These are phyloP conservation scores for Euplexia lucipara DNA, from an alignment of 2,888 invertebrate species.

Conservation along the genomic window DNA sequence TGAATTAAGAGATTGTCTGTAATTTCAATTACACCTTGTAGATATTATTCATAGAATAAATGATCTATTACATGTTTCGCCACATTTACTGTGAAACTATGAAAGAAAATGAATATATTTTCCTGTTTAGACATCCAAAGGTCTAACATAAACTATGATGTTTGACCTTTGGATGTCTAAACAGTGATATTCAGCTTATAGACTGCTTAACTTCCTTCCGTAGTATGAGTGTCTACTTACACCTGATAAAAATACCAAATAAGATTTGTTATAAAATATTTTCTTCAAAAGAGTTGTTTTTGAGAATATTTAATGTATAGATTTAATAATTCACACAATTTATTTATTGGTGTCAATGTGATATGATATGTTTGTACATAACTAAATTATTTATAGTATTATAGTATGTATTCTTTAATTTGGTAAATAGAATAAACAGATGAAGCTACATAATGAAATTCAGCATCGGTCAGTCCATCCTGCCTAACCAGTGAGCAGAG, in stretches of 20 bases:
- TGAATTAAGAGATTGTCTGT: too few relatives aligned
- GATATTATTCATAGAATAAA: background rate
- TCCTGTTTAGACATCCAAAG: conserved; percentile 2
- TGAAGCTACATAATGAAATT: too few relatives aligned
- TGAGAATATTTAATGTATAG: too few relatives aligned
- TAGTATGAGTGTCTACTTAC: too few relatives aligned
- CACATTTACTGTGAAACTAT: conserved; percentile 1
- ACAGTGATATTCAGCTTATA: too few relatives aligned
- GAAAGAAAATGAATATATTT: conserved; percentile 2
- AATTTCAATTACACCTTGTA: too few relatives aligned
- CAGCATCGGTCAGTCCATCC: too few relatives aligned
- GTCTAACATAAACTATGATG: background rate
- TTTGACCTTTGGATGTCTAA: too few relatives aligned
- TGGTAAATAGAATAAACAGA: too few relatives aligned
- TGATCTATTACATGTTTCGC: background rate
- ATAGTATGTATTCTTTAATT: background rate
- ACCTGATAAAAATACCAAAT: conserved; percentile 22
- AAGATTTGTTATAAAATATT: background rate
- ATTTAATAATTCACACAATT: conserved; percentile 2
- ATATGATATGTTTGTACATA: conserved; percentile 27
- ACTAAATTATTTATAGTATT: conserved; percentile 12
- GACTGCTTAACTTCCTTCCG: too few relatives aligned
- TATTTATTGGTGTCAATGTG: background rate
- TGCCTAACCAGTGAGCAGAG: too few relatives aligned
- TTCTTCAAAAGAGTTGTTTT: conserved; percentile 1